phyloP scores from a whole-genome alignment of 2,888 invertebrate genomes.

The Polymixis flavicincta region DNA sequence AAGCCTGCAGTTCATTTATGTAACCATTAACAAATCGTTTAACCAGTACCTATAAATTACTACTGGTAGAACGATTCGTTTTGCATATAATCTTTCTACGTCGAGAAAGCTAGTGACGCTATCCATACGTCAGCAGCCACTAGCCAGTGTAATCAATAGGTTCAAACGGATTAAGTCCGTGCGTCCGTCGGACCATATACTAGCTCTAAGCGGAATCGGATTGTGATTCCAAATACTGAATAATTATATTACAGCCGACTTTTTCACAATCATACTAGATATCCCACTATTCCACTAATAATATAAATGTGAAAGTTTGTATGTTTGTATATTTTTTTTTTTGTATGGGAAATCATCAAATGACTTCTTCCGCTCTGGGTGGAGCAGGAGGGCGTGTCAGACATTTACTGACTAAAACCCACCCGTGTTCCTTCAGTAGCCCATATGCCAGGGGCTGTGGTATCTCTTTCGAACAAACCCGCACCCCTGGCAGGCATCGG shows the following conservation, averaged over 20 bases:
- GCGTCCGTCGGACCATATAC: slow-evolving; percentile 26
- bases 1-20: background rate
- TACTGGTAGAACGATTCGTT: background rate
- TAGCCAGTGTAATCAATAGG: slow-evolving; percentile 43
- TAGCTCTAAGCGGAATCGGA: slow-evolving; percentile 16
- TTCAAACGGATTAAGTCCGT: slow-evolving; percentile 49
- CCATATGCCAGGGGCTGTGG: too few relatives aligned
- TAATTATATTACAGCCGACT: slow-evolving; percentile 11
- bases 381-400: too few relatives aligned
- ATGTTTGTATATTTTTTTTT: too few relatives aligned
- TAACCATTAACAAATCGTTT: background rate
- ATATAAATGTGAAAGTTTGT: too few relatives aligned
- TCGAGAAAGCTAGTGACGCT: slow-evolving; percentile 45
- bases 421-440: too few relatives aligned
- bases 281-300: too few relatives aligned
- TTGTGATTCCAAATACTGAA: slow-evolving; percentile 24
- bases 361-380: too few relatives aligned
- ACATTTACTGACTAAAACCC: too few relatives aligned
- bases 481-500: too few relatives aligned
- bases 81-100: slow-evolving; percentile 17
- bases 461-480: too few relatives aligned
- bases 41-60: too few relatives aligned
- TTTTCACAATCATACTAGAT: slow-evolving; percentile 1
- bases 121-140: slow-evolving; percentile 37
- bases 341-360: too few relatives aligned